A percentile compares a stretch with the other conserved stretches of the same genome.
These are phyloP conservation scores for Drosophila monieri DNA, from an alignment of 2,888 invertebrate species.

Conservation along the genomic window DNA sequence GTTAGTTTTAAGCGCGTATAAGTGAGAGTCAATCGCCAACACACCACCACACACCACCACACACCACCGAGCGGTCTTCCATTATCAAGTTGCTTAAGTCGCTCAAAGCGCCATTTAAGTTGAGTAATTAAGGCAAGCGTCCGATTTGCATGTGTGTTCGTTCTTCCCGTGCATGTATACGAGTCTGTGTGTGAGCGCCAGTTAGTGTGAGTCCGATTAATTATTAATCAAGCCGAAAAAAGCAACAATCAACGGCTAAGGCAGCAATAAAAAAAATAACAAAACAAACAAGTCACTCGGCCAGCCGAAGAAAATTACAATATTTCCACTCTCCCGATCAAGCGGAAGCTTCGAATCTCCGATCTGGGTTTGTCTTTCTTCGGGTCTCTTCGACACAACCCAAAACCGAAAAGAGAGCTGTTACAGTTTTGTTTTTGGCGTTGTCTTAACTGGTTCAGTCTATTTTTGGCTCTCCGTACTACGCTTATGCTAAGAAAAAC, in stretches of 20 bases:
- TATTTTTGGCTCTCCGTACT: conserved; percentile 43
- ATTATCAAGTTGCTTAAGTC: conserved; percentile 76
- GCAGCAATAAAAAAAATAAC: conserved; percentile 49
- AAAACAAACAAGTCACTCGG: conserved; percentile 72
- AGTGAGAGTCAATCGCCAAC: conserved; percentile 72
- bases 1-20: conserved; percentile 71
- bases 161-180: conserved; percentile 2
- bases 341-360: conserved; percentile 16
- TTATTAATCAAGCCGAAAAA: conserved; percentile 77
- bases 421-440: conserved; percentile 39
- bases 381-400: conserved; percentile 21
- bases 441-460: conserved; percentile 41
- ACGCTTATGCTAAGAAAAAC: conserved; percentile 66
- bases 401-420: conserved; percentile 4
- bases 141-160: conserved; percentile 59
- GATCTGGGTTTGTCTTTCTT: conserved; percentile 28
- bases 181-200: conserved; percentile 1
- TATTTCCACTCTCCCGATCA: conserved; percentile 43
- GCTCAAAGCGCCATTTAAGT: conserved; percentile 80
- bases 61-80: conserved; percentile 40
- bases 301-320: conserved; percentile 61
- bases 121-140: conserved; percentile 76
- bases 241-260: conserved; percentile 41
- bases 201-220: conserved; percentile 63
- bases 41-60: conserved; percentile 54